These are phyloP conservation scores for Ascaphus truei DNA, from an alignment of 2,113 vertebrate genomes.

Conservation along the genomic window DNA sequence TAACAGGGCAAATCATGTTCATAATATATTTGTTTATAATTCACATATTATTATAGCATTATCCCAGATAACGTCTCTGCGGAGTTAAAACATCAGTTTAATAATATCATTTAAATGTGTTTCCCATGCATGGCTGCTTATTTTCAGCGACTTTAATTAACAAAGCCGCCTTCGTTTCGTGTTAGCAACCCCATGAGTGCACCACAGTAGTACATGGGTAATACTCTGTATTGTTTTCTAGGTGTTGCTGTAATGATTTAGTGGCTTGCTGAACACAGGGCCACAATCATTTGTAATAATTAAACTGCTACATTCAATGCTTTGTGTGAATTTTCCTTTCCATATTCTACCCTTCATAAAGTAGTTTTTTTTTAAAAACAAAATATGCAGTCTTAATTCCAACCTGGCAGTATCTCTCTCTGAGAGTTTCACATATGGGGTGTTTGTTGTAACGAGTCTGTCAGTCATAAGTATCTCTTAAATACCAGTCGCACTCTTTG, in stretches of 20 bases:
- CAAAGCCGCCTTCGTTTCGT: not conserved
- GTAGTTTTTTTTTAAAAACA: no score
- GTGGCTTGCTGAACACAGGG: not conserved
- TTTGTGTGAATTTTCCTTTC: no score
- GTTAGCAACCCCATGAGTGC: constrained; percentile 5
- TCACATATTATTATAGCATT: constrained; percentile 18
- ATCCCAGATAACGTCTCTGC: constrained; percentile 1
- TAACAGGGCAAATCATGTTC: constrained; percentile 23
- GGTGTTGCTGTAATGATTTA: not conserved
- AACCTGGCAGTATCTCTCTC: no score
- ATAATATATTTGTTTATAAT: constrained; percentile 1
- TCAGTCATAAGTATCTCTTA: no score
- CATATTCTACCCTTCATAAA: no score
- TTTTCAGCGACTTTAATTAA: constrained; percentile 29
- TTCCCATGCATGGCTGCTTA: constrained; percentile 11
- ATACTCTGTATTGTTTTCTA: not conserved
- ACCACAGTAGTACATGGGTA: not conserved
- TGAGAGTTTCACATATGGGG: no score
- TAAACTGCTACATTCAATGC: no score
- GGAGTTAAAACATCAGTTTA: constrained; percentile 2
- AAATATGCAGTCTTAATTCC: no score
- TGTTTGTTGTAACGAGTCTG: no score
- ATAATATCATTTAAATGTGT: constrained; percentile 23
- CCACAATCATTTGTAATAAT: constrained; percentile 18
- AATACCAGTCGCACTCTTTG: no score